Percentiles rank a stretch among this genome's conserved stretches.
These are phyloP conservation scores for Syritta pipiens DNA, from an alignment of 2,888 invertebrate species.

Conservation along the genomic window DNA sequence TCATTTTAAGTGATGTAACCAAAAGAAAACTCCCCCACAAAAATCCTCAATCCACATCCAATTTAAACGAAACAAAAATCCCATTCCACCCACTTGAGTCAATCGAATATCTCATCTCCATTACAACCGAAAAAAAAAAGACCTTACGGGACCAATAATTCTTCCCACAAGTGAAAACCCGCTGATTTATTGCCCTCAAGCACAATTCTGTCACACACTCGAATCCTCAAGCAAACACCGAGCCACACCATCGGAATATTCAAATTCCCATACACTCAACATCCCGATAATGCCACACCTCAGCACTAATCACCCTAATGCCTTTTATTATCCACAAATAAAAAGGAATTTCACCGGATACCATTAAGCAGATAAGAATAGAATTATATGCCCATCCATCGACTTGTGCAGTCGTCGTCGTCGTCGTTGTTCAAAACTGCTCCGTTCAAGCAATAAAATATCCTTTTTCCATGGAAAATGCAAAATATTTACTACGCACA, in stretches of 20 bases:
- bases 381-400: slow-evolving; percentile 32
- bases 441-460: slow-evolving; percentile 20
- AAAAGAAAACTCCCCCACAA: neutral
- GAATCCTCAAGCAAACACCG: slow-evolving; percentile 10
- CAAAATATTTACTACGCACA: slow-evolving; percentile 35
- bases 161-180: neutral
- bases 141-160: neutral
- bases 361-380: slow-evolving; percentile 52
- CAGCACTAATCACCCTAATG: slow-evolving; percentile 51
- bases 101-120: neutral
- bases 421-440: neutral
- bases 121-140: neutral
- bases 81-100: too few relatives aligned
- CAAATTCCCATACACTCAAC: too few relatives aligned
- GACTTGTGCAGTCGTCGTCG: neutral
- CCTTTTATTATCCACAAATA: slow-evolving; percentile 53
- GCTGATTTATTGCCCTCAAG: slow-evolving; percentile 24
- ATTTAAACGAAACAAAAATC: too few relatives aligned
- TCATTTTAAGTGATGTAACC: too few relatives aligned
- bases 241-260: too few relatives aligned
- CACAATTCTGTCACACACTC: neutral
- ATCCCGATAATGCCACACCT: slow-evolving; percentile 41
- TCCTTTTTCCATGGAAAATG: slow-evolving; percentile 46
- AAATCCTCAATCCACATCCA: too few relatives aligned
- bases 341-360: slow-evolving; percentile 50